A percentile compares a stretch with the other conserved stretches of the same genome.
Evolutionary conservation across 2,888 invertebrate species (phyloP).

Genomic region (Ochlodes sylvanus): DNA sequence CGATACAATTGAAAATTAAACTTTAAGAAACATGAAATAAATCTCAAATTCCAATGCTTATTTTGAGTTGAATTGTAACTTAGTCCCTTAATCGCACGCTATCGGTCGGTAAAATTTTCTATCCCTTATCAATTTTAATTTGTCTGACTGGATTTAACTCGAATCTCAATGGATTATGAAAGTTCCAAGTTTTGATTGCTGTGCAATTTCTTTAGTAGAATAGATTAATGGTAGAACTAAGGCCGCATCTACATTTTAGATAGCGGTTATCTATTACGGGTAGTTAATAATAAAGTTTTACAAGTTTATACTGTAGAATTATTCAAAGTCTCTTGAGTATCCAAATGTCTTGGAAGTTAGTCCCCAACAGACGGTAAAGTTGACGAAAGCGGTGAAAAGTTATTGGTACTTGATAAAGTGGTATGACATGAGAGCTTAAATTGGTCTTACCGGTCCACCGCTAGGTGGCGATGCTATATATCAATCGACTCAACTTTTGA

Average conservation of each 20-base stretch:
- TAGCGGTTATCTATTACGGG: neutral
- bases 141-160: conserved; percentile 13
- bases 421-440: neutral
- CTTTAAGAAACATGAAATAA: no score
- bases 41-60: no score
- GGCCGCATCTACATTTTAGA: neutral
- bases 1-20: no score
- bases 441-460: no score
- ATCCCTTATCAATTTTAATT: conserved; percentile 2
- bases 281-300: conserved; percentile 7
- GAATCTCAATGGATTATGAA: conserved; percentile 7
- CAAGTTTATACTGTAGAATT: neutral
- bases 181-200: neutral
- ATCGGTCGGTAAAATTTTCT: no score
- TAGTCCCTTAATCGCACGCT: no score
- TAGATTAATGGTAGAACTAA: neutral
- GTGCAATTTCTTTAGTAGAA: neutral
- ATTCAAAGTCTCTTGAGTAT: neutral
- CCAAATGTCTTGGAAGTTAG: neutral
- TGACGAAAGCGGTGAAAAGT: conserved; percentile 2
- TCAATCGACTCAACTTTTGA: no score
- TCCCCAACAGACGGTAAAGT: neutral
- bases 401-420: neutral
- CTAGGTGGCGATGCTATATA: no score
- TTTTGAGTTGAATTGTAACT: no score